These are phyloP conservation scores for Melanchra persicariae DNA, from an alignment of 2,888 invertebrate genomes.

Conservation along the genomic window DNA sequence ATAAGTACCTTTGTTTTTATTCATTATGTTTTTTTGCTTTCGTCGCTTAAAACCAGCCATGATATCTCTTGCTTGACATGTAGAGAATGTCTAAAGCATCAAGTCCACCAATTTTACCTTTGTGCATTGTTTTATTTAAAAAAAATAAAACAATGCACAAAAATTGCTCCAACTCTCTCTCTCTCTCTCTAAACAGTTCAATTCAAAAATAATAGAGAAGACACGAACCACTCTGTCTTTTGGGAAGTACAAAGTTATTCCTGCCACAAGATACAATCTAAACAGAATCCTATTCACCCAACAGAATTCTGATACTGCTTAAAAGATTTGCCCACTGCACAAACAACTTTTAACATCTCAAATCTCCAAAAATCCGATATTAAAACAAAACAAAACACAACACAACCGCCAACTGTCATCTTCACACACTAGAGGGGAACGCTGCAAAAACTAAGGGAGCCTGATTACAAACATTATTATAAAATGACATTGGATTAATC, in stretches of 20 bases:
- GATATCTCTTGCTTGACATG: too few species aligned
- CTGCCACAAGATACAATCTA: constrained; percentile 15
- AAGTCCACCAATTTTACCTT: too few species aligned
- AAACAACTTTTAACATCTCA: constrained; percentile 40
- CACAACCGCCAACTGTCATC: constrained; percentile 70
- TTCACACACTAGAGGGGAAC: constrained; percentile 71
- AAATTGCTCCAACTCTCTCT: too few species aligned
- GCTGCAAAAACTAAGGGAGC: constrained; percentile 73
- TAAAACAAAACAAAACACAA: constrained; percentile 60
- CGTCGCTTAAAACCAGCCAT: too few species aligned
- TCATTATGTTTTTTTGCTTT: too few species aligned
- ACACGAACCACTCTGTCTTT: background rate
- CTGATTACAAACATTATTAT: constrained; percentile 78
- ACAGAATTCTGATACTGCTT: constrained; percentile 42
- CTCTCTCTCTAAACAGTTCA: too few species aligned
- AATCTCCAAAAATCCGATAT: constrained; percentile 60
- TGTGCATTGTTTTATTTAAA: too few species aligned
- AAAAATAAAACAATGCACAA: too few species aligned
- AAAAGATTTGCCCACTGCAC: constrained; percentile 54
- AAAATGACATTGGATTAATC: constrained; percentile 86
- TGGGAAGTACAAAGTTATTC: background rate
- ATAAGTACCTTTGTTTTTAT: too few species aligned
- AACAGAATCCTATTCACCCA: constrained; percentile 1
- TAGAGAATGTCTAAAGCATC: too few species aligned
- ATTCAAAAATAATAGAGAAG: too few species aligned